These are phyloP conservation scores for Xestia c-nigrum DNA, from an alignment of 2,888 invertebrate species.

Conservation along the genomic window DNA sequence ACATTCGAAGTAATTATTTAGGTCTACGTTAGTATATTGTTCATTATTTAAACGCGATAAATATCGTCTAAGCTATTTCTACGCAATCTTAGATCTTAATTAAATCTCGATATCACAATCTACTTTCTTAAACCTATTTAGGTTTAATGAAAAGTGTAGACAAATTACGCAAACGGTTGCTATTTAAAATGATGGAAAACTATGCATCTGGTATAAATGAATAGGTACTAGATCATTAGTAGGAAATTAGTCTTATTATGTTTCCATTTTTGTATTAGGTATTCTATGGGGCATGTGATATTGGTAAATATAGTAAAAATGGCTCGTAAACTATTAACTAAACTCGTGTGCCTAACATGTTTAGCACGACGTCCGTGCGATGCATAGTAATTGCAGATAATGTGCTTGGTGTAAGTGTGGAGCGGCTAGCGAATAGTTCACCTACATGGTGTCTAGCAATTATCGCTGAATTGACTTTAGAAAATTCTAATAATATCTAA, in stretches of 20 bases:
- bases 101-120: slow-evolving; percentile 67
- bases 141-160: slow-evolving; percentile 60
- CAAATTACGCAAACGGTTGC: slow-evolving; percentile 31
- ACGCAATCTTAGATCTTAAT: slow-evolving; percentile 67
- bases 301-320: slow-evolving; percentile 63
- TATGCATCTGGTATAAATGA: slow-evolving; percentile 12
- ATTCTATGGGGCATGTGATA: slow-evolving; percentile 54
- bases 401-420: slow-evolving; percentile 53
- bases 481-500: not conserved
- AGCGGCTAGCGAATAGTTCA: slow-evolving; percentile 43
- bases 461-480: not conserved
- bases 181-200: slow-evolving; percentile 38
- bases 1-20: slow-evolving; percentile 64
- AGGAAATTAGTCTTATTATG: slow-evolving; percentile 12
- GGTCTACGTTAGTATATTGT: slow-evolving; percentile 63
- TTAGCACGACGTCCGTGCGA: slow-evolving; percentile 67
- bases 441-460: not conserved
- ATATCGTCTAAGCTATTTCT: slow-evolving; percentile 68
- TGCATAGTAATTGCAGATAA: slow-evolving; percentile 73
- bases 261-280: slow-evolving; percentile 41
- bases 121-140: slow-evolving; percentile 62
- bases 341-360: slow-evolving; percentile 69
- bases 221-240: slow-evolving; percentile 8
- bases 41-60: slow-evolving; percentile 70
- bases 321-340: slow-evolving; percentile 66